These are phyloP conservation scores for Camponotus pennsylvanicus DNA, from an alignment of 1,140 invertebrate species.

Conservation along the genomic window DNA sequence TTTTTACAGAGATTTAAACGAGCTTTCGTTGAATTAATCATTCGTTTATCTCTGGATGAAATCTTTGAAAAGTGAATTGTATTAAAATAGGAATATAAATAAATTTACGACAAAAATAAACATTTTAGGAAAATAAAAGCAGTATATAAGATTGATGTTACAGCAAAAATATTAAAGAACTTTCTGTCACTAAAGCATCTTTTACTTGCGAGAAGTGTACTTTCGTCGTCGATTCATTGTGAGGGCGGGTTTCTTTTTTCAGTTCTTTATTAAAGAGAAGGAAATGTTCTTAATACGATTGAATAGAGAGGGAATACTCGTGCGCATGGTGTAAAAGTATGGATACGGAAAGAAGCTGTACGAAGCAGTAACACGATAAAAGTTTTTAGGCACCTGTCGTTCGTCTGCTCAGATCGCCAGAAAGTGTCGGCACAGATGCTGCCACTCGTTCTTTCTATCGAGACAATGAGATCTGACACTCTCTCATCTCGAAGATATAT, in stretches of 20 bases:
- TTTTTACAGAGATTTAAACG: background rate
- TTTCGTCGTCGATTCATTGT: background rate
- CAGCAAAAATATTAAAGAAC: background rate
- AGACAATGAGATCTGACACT: constrained; percentile 55
- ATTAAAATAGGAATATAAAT: background rate
- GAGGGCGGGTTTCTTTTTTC: background rate
- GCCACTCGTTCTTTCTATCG: constrained; percentile 49
- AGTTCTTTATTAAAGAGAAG: constrained; percentile 34
- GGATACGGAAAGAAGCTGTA: constrained; percentile 56
- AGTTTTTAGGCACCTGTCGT: constrained; percentile 65
- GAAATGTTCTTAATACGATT: constrained; percentile 49
- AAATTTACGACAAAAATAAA: background rate
- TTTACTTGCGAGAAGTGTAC: background rate
- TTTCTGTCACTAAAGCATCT: background rate
- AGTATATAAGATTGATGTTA: background rate
- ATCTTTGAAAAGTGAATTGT: background rate
- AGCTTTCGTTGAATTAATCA: background rate
- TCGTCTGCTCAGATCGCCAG: constrained; percentile 43
- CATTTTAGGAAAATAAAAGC: background rate
- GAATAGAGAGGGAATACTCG: constrained; percentile 33
- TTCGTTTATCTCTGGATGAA: background rate
- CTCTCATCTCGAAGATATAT: constrained; percentile 51
- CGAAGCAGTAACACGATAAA: constrained; percentile 57
- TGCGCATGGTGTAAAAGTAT: constrained; percentile 24
- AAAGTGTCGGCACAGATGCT: constrained; percentile 60